A percentile compares a stretch with the other conserved stretches of the same genome.
phyloP scores from a whole-genome alignment of 2,113 vertebrate genomes.

The Ascaphus truei region DNA sequence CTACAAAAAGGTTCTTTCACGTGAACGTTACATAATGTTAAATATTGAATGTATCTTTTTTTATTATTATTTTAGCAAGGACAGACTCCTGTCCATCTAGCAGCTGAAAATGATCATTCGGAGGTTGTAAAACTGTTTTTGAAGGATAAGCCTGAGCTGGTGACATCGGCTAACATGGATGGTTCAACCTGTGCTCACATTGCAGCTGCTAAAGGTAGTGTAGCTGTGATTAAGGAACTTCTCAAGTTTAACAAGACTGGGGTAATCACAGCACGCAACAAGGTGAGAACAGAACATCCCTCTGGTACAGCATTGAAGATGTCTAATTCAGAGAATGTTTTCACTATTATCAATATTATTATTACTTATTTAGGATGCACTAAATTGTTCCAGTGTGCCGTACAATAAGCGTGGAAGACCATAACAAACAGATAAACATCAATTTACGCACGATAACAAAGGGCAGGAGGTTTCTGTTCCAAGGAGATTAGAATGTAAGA shows the following conservation, averaged over 20 bases:
- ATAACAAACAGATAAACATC: too few relatives aligned
- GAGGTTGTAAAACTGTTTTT: slow-evolving; percentile 57
- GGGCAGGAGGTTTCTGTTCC: background rate
- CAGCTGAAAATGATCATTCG: slow-evolving; percentile 52
- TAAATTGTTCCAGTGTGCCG: too few relatives aligned
- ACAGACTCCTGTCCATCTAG: slow-evolving; percentile 55
- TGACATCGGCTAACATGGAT: slow-evolving; percentile 46
- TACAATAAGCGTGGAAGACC: too few relatives aligned
- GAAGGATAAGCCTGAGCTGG: slow-evolving; percentile 48
- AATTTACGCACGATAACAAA: background rate
- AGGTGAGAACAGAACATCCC: slow-evolving; percentile 43
- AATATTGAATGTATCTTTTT: background rate
- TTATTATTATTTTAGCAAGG: slow-evolving; percentile 37
- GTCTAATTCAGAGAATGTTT: too few relatives aligned
- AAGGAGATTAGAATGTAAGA: too few relatives aligned
- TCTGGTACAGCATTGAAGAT: too few relatives aligned
- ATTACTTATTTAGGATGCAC: too few relatives aligned
- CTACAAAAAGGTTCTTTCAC: too few relatives aligned
- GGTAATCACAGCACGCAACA: slow-evolving; percentile 41
- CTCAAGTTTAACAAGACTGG: slow-evolving; percentile 48
- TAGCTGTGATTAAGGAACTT: slow-evolving; percentile 51
- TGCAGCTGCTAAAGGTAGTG: slow-evolving; percentile 53
- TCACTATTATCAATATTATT: too few relatives aligned
- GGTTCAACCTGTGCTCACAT: slow-evolving; percentile 54
- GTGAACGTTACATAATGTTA: too few relatives aligned